These are phyloP conservation scores for Plumapathes pennacea DNA, from an alignment of 92 coral and sea anemone species.

Conservation along the genomic window DNA sequence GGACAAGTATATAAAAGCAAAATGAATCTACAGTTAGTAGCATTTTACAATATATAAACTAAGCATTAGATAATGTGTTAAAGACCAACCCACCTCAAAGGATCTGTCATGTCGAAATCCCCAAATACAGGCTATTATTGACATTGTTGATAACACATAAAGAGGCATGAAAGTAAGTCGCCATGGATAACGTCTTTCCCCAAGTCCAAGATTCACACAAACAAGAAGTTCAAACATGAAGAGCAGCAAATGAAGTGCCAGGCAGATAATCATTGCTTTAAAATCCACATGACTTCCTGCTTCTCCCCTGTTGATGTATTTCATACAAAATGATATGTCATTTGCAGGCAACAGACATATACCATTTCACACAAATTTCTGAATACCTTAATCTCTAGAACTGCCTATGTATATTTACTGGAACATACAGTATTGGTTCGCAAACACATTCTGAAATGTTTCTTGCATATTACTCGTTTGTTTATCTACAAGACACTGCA, in stretches of 20 bases:
- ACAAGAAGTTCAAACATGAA: constrained; percentile 87
- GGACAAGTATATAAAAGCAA: too few species aligned
- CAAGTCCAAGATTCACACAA: constrained; percentile 80
- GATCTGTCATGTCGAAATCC: constrained; percentile 98
- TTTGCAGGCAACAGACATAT: too few species aligned
- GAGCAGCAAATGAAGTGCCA: constrained; percentile 79
- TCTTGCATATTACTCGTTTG: too few species aligned
- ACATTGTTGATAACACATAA: constrained; percentile 82
- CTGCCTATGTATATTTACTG: too few species aligned
- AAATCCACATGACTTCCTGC: constrained; percentile 91
- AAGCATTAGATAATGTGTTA: neutral
- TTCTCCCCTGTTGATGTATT: constrained; percentile 83
- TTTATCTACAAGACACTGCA: too few species aligned
- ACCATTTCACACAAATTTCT: too few species aligned
- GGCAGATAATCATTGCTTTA: constrained; percentile 95
- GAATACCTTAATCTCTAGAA: too few species aligned
- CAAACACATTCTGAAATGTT: too few species aligned
- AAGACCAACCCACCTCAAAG: constrained; percentile 74
- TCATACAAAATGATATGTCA: too few species aligned
- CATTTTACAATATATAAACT: too few species aligned
- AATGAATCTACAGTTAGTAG: too few species aligned
- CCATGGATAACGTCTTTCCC: constrained; percentile 71
- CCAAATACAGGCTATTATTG: constrained; percentile 97
- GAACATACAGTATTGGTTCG: too few species aligned
- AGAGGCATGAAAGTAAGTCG: constrained; percentile 92